Base-by-base conservation (phyloP, 2,797 vertebrate species). In the Lepilemur septentrionalis region DNA sequence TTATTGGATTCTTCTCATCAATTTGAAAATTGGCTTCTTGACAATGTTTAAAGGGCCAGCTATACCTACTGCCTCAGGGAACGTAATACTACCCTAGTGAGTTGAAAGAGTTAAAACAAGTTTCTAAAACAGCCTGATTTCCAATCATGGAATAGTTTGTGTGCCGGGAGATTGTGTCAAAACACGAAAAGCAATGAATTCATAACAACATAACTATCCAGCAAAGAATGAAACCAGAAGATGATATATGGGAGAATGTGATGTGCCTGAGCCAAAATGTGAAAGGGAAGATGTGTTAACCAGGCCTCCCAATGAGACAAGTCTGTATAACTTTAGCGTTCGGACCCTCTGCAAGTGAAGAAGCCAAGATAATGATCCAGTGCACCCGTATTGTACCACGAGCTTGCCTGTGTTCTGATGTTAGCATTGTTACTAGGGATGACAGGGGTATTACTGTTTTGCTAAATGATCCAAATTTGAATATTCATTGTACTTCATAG, bases 61-160 rank as follows among this genome's bases (percentile, higher is more conserved):
- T 65, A 32, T 41, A 86, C 79, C 52, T 89, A 85, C 17, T 75
- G 43, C 50, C 15, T 89, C 11, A 0, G 32, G 79, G 63, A 96
- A 76, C n/a, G 84, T 92, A 84, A 48, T n/a, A 79, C 80, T 50
- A 41, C 50, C 12, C 59, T 46, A 4, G 38, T 89, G 86, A 35
- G 61, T 30, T 67, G n/a, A 95, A 95, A 92, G 94, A 93, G 93
- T 96, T 97, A 97, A 94, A 84, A 18, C 69, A 76, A 38, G 12
- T 69, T 96, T 92, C 80, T 73, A n/a, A 96, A 82, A 75, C 61
- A 52, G 8, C 23, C 32, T 82, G 12, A 79, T 73, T 96, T 96
- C 80, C 72, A 96, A 94, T 76, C 43, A 76, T 92, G 83, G 76
- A 82, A 79, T 91, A 85, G 52, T 10, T 89, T 92, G 72, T 75